phyloP scores from a whole-genome alignment of 2,797 vertebrate genomes.

The Tamandua tetradactyla region DNA sequence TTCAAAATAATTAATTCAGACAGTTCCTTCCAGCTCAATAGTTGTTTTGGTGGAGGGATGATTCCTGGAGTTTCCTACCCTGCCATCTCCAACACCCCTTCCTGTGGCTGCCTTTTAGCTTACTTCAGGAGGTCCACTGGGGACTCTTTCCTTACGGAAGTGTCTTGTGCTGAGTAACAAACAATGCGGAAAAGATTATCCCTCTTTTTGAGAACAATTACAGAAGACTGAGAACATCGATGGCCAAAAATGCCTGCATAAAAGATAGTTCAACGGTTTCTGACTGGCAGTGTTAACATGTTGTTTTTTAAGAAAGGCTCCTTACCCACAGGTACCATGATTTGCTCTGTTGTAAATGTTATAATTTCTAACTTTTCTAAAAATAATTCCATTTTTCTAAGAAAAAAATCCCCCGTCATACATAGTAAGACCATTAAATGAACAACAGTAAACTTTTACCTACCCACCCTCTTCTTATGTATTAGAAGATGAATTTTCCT shows the following conservation, averaged over 20 bases:
- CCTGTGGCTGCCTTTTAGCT: neutral
- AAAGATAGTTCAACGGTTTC: neutral
- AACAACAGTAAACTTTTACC: neutral
- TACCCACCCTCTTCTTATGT: neutral
- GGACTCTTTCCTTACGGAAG: neutral
- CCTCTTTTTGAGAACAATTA: neutral
- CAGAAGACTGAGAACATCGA: neutral
- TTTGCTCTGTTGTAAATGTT: neutral
- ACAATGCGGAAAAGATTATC: neutral
- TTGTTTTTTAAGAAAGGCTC: conserved; percentile 13
- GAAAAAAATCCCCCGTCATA: neutral
- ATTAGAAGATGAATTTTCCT: neutral
- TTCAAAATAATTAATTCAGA: too few species aligned
- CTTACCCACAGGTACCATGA: neutral
- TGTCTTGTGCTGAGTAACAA: neutral
- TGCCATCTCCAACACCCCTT: too few species aligned
- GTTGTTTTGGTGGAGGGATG: too few species aligned
- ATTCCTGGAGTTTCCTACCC: too few species aligned
- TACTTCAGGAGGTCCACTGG: neutral
- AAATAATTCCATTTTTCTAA: too few species aligned
- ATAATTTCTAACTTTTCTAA: neutral
- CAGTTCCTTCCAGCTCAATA: too few species aligned
- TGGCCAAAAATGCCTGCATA: neutral
- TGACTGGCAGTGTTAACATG: neutral
- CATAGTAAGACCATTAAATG: neutral